Base-by-base conservation (phyloP, 2,797 vertebrate genomes). In the Selene dorsalis region DNA sequence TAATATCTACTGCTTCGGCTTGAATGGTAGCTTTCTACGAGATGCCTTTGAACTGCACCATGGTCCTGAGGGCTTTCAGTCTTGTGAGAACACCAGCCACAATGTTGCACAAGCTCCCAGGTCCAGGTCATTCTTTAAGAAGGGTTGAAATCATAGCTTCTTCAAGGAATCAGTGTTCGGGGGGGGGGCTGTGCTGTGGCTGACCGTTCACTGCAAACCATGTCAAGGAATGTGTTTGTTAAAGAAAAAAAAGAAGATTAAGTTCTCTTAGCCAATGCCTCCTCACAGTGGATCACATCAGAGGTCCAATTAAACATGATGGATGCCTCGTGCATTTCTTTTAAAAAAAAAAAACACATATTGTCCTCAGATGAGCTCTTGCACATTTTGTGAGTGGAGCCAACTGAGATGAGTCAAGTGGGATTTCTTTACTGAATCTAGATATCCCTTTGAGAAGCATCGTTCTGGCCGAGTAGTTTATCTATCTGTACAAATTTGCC, bases 1-100 rank as follows among this genome's bases (percentile, higher is more conserved):
- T 85, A 85, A 89, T 79, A 76, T 85, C 65, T 79, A 52, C 77
- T 63, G 47, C 77, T 71, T 82, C 60, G 74, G 67, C 61, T 47
- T 53, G 63, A 87, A 78, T 30, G 48, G 48, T 30, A 24, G 64
- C 68, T 69, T 61, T 85, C 45, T 70, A 22, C 28, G 41, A 43
- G 67, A 82, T 50, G 58, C 77, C 71, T 87, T 82, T 77, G 72
- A 87, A 82, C 77, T 76, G 62, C 50, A 30, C 35, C 6, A 6
- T 50, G 47, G 38, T 77, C 82, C 75, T 72, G 17, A 0, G 56
- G 83, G 85, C 59, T 72, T 72, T 75, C 35, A 72, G 57, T 39
- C 63, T 70, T 58, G 63, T 79, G 73, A 73, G 70, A 86, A 72
- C 72, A 80, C 16, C 59, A 43, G n/a, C 61, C 63, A 70, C 69